Evolutionary conservation across 2,113 vertebrate species (phyloP).

Genomic region (Pluvialis apricaria): DNA sequence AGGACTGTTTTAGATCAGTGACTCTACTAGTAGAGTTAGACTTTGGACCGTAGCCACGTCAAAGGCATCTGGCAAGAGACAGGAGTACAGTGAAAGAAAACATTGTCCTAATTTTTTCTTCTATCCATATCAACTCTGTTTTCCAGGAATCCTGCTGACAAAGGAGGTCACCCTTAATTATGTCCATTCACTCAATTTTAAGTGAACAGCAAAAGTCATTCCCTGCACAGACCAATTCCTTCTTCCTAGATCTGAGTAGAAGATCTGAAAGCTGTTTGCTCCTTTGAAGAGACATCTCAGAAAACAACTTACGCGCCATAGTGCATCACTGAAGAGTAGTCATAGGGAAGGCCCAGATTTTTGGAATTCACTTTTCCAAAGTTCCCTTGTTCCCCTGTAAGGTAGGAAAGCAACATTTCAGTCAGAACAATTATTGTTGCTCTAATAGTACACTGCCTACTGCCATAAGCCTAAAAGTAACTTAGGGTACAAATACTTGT

Average conservation of each 20-base stretch:
- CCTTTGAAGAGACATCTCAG: not conserved
- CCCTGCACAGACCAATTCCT: not conserved
- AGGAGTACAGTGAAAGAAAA: not conserved
- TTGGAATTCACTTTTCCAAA: constrained; percentile 64
- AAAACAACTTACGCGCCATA: constrained; percentile 62
- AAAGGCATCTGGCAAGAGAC: not conserved
- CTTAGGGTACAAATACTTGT: not conserved
- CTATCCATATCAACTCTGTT: not conserved
- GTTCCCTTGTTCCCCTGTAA: constrained; percentile 57
- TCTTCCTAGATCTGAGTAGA: not conserved
- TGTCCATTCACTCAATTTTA: not conserved
- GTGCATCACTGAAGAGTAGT: constrained; percentile 73
- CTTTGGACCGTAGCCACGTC: not conserved
- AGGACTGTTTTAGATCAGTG: not conserved
- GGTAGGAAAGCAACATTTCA: not conserved
- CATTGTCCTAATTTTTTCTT: not conserved
- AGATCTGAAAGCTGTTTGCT: not conserved
- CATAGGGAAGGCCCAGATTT: constrained; percentile 67
- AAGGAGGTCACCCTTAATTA: not conserved
- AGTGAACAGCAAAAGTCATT: not conserved
- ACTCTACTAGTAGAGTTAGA: not conserved
- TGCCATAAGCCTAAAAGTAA: not conserved
- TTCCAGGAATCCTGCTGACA: not conserved
- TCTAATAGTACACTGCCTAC: not conserved
- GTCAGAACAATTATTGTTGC: not conserved